Evolutionary conservation across 1,140 invertebrate genomes (phyloP).

Genomic region (Drosophila azteca): DNA sequence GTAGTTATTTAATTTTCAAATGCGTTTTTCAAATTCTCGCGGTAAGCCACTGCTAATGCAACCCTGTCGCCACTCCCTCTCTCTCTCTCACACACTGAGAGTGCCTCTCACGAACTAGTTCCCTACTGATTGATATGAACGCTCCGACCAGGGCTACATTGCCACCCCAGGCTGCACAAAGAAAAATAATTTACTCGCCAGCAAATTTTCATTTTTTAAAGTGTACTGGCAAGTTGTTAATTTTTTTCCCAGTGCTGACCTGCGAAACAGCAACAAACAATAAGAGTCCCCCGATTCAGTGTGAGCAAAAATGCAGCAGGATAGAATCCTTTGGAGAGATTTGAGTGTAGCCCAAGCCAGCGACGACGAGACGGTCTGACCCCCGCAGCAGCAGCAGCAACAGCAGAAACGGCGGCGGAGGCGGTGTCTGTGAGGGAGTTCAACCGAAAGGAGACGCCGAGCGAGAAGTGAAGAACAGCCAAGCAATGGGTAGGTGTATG

Average conservation of each 20-base stretch:
- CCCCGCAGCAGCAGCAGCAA: no score
- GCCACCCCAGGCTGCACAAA: constrained; percentile 46
- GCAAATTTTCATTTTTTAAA: constrained; percentile 54
- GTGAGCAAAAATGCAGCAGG: constrained; percentile 51
- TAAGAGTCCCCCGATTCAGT: constrained; percentile 41
- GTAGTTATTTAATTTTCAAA: no score
- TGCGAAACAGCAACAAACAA: constrained; percentile 48
- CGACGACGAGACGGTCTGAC: not conserved
- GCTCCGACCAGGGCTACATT: constrained; percentile 42
- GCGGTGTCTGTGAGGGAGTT: no score
- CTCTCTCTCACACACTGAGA: no score
- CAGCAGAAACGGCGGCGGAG: no score
- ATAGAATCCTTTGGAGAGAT: constrained; percentile 10
- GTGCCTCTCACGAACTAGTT: constrained; percentile 18
- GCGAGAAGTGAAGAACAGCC: no score
- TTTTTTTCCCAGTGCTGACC: constrained; percentile 53
- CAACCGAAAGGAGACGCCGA: no score
- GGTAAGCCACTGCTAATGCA: not conserved
- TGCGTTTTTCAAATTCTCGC: not conserved
- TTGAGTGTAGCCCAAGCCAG: not conserved
- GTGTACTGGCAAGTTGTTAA: constrained; percentile 53
- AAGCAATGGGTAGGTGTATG: no score
- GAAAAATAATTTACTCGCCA: constrained; percentile 54
- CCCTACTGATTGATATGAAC: not conserved
- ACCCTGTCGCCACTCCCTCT: no score